Evolutionary conservation across 2,113 vertebrate species (phyloP).

Genomic region (Pungitius pungitius): DNA sequence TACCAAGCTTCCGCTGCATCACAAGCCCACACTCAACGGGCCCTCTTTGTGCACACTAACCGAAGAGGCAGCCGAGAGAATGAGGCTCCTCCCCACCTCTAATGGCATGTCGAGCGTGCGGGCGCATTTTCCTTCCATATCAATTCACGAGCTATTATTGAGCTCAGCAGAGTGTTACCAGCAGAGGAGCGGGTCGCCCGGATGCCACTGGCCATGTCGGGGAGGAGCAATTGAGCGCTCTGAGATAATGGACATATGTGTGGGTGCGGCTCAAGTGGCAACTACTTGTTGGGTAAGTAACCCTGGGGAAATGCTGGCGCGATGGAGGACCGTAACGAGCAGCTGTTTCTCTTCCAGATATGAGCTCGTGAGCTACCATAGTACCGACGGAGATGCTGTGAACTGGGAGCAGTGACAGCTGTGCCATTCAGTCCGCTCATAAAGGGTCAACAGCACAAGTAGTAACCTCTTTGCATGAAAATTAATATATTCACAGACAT

Average conservation of each 20-base stretch:
- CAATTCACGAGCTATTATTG: background rate
- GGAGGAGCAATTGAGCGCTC: conserved; percentile 47
- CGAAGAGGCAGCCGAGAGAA: background rate
- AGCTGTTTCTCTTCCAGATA: conserved; percentile 63
- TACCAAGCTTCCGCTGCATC: too few species aligned
- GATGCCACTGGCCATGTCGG: conserved; percentile 47
- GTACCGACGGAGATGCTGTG: conserved; percentile 32
- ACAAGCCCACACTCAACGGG: background rate
- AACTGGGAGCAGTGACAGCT: conserved; percentile 39
- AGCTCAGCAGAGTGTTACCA: background rate
- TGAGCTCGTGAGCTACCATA: conserved; percentile 18
- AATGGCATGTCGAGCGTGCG: background rate
- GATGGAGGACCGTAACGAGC: conserved; percentile 27
- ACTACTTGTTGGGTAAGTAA: conserved; percentile 48
- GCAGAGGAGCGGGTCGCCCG: conserved; percentile 1
- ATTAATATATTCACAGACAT: background rate
- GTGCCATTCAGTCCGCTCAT: conserved; percentile 5
- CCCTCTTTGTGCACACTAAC: background rate
- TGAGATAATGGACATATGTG: conserved; percentile 70
- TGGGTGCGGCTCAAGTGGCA: conserved; percentile 57
- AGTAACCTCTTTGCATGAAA: background rate
- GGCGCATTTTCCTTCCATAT: background rate
- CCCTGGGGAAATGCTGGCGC: conserved; percentile 34
- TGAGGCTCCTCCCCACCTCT: background rate
- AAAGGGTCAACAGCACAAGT: background rate